Base-by-base conservation (phyloP, 2,888 invertebrate species). In the Ligdia adustata region DNA sequence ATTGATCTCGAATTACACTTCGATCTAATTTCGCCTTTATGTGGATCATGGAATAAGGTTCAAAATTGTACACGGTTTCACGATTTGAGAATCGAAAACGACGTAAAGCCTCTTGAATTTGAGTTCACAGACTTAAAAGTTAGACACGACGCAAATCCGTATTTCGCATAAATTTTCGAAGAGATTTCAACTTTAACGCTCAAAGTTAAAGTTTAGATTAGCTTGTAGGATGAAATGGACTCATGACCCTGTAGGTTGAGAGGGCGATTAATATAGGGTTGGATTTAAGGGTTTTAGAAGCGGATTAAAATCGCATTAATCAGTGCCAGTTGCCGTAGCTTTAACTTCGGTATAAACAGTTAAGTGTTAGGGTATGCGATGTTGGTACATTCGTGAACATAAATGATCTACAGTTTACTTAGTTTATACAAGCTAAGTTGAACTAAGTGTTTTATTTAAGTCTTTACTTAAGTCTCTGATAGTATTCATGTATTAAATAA, bases 271-370 rank as follows among this genome's bases (percentile, higher is more conserved):
- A 86, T 85, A 79, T 82, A 75, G 84, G 84, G 82, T 77, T 57
- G 87, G 90, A 91, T 92, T 91, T 91, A 84, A 90, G 91, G 91
- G 92, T 91, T 92, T 92, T 92, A 91, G 89, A 82, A 82, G 82
- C 61, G 88, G 93, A 92, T 93, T 92, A 91, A 92, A 92, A 91
- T 92, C 92, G 90, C 92, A 93, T 93, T 93, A 93, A 93, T 93
- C 93, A 93, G 92, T 92, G 92, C 92, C 92, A 88, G 78, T 49
- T 49, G 73, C 74, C 71, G 80, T 76, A 79, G 86, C 80, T 84
- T 84, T 86, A 89, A 85, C 85, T 86, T 82, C 73, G 82, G 82
- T 83, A 90, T 90, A 90, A 90, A 89, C 89, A 88, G 90, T 89
- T 89, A 89, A 89, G 85, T 89, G 88, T 88, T 86, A 83, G 85